These are phyloP conservation scores for Eriocheir sinensis DNA, from an alignment of 1,140 invertebrate genomes.

Conservation along the genomic window DNA sequence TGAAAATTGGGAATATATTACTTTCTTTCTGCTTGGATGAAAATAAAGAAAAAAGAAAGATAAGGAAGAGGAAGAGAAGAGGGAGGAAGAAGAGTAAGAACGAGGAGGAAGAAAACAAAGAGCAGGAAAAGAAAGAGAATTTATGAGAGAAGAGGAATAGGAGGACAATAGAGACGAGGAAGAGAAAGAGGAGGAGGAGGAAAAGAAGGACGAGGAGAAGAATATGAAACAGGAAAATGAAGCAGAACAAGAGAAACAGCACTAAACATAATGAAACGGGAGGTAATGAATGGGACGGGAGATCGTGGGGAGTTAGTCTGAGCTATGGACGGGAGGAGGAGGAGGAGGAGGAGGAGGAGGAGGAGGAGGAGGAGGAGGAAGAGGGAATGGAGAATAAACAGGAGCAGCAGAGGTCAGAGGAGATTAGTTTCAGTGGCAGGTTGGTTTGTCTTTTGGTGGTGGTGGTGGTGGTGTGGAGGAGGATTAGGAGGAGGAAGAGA, in stretches of 20 bases:
- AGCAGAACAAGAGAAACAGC: neutral
- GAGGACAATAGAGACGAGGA: neutral
- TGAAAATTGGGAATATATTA: neutral
- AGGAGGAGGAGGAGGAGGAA: no score
- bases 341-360: no score
- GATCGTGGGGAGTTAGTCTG: no score
- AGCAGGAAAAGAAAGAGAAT: neutral
- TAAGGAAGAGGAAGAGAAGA: neutral
- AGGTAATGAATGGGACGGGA: no score
- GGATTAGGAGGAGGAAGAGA: no score
- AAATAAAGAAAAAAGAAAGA: neutral
- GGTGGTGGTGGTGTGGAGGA: no score
- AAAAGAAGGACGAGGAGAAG: neutral
- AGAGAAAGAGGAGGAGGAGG: neutral
- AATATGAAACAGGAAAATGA: neutral
- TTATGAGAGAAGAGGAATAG: neutral
- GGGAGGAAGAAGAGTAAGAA: neutral
- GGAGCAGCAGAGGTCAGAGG: no score
- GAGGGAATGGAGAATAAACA: no score
- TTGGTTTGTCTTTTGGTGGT: no score
- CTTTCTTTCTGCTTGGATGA: neutral
- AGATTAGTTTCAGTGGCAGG: no score
- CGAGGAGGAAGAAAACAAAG: neutral
- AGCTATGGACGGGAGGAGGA: no score
- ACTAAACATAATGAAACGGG: no score